Conservation (phyloP, 1,140 invertebrate species). For the Nixonia krombeini region DNA sequence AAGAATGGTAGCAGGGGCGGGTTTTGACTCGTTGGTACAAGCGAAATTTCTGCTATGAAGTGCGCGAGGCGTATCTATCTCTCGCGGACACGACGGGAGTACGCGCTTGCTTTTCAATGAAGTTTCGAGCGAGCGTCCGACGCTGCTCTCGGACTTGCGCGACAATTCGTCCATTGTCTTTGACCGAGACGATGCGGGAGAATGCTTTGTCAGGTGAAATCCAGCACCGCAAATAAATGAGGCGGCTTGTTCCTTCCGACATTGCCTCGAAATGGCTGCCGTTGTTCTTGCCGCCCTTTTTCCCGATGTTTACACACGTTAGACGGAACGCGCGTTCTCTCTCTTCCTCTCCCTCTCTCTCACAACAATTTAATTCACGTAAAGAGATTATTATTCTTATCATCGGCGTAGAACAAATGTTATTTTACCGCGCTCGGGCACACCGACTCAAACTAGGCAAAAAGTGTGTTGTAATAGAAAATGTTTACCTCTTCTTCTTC, state of each 20-base stretch:
- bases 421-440: no score
- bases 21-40: no score
- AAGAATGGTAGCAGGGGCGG: no score
- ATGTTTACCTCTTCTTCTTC: no score
- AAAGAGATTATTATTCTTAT: no score
- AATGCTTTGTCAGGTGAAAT: constrained; percentile 50
- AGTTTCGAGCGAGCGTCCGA: constrained; percentile 20
- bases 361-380: no score
- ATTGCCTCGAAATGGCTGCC: constrained; percentile 34
- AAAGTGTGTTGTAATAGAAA: no score
- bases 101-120: constrained; percentile 31
- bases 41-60: no score
- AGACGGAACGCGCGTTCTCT: no score
- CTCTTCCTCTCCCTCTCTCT: no score
- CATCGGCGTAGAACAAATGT: no score
- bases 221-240: constrained; percentile 48
- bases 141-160: constrained; percentile 35
- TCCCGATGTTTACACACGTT: background rate
- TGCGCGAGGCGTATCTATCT: constrained; percentile 1
- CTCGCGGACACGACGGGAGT: constrained; percentile 9
- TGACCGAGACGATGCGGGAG: constrained; percentile 43
- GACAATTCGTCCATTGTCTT: constrained; percentile 49
- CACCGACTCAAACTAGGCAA: no score
- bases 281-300: constrained; percentile 37
- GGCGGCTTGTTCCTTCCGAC: constrained; percentile 47